Base-by-base conservation (phyloP, 2,888 invertebrate genomes). In the Dendrolimus houi region DNA sequence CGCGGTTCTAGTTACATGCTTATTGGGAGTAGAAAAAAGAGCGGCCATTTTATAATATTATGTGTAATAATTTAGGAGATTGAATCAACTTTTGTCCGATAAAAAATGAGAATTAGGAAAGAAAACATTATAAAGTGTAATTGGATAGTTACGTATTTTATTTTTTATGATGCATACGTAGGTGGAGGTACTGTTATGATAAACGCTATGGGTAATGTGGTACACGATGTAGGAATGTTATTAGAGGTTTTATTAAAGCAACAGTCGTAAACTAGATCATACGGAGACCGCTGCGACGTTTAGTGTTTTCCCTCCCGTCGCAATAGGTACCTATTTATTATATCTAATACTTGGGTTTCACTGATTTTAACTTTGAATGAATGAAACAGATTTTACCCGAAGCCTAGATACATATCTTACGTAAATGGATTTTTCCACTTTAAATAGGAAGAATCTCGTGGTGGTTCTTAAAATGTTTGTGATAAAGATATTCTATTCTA, bases 1-100 rank as follows among this genome's bases (percentile, higher is more conserved):
- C 76, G 72, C 72, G 81, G 75, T 83, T 85, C 83, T 86, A 85
- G 85, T 83, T 85, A 85, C 85, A 81, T 71, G 77, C 71, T 79
- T 76, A 77, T 77, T 76, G 74, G 73, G 67, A 80, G 70, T 77
- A 58, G 62, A 69, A 72, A 85, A 82, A 83, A 70, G 70, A 29
- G 71, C 74, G 71, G 72, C 68, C 66, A 74, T 74, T 72, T 80
- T 29, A 29, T 29, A 29, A 29, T 6, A 29, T 29, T 79, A 80
- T 75, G 75, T 76, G 76, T 85, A 81, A 82, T 86, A 84, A 82
- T 81, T 85, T 83, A 82, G 62, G 64, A 79, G 79, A 79, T 80
- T 76, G 75, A 75, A 83, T 77, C 74, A 66, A 75, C 61, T 67
- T 56, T 63, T 63, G 64, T 62, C 60, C 65, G 58, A 62, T 63